These are phyloP conservation scores for Diceros bicornis DNA, from an alignment of 2,797 vertebrate genomes.

Conservation along the genomic window DNA sequence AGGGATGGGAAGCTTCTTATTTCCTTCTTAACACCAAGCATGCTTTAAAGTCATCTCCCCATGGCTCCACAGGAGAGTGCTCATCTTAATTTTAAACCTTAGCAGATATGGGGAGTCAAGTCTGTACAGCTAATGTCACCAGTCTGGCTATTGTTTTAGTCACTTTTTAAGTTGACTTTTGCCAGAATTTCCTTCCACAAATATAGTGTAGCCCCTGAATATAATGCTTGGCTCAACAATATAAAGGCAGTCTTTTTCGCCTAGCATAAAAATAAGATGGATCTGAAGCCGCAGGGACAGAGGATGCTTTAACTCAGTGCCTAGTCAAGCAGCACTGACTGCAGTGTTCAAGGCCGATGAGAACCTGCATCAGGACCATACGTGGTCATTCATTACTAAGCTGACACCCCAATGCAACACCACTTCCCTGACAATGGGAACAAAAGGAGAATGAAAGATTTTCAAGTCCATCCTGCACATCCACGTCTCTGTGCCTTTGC, in stretches of 20 bases:
- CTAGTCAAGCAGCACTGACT: background rate
- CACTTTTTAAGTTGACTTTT: background rate
- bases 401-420: background rate
- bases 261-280: constrained; percentile 18
- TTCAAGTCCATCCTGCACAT: background rate
- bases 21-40: background rate
- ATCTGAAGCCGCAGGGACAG: background rate
- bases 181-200: constrained; percentile 32
- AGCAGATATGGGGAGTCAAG: background rate
- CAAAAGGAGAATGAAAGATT: background rate
- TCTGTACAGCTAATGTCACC: background rate
- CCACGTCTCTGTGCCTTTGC: background rate
- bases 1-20: background rate
- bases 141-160: background rate
- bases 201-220: background rate
- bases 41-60: background rate
- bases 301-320: background rate
- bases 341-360: background rate
- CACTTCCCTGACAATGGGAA: background rate
- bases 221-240: background rate
- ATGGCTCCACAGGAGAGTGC: background rate
- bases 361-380: background rate
- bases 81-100: constrained; percentile 27
- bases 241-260: background rate
- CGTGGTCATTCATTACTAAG: background rate